These are phyloP conservation scores for Euwallacea similis DNA, from an alignment of 1,140 invertebrate species.

Conservation along the genomic window DNA sequence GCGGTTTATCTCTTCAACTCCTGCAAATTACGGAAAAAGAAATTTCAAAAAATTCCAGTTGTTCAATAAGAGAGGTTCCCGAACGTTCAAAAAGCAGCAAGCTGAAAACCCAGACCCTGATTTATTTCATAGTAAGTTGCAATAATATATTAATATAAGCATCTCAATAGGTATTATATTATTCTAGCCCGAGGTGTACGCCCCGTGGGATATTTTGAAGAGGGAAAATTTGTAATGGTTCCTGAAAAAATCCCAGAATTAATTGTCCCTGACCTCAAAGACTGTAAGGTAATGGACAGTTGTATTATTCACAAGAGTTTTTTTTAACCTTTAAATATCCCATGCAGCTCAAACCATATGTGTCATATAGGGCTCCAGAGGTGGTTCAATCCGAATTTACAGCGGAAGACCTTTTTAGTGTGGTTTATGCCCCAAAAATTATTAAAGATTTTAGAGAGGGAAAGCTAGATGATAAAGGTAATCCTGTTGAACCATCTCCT, in stretches of 20 bases:
- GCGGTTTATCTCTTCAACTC: conserved; percentile 64
- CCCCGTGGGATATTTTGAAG: conserved; percentile 43
- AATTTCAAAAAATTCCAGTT: conserved; percentile 79
- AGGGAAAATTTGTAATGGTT: conserved; percentile 65
- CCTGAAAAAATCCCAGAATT: conserved; percentile 92
- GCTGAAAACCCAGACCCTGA: conserved; percentile 60
- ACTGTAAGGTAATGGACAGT: conserved; percentile 60
- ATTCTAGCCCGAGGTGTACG: conserved; percentile 21
- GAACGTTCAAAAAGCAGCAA: conserved; percentile 65
- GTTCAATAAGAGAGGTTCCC: conserved; percentile 71
- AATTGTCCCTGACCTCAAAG: conserved; percentile 85
- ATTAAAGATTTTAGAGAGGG: conserved; percentile 72
- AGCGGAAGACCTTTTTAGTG: conserved; percentile 80
- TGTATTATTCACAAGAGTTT: not conserved
- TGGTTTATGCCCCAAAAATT: conserved; percentile 81
- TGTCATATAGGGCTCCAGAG: conserved; percentile 79
- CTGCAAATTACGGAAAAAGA: conserved; percentile 65
- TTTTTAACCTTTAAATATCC: conserved; percentile 12
- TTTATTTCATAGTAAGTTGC: conserved; percentile 61
- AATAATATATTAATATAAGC: conserved; percentile 14
- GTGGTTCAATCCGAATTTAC: conserved; percentile 80
- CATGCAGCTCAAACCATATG: conserved; percentile 87
- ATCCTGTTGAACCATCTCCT: conserved; percentile 69
- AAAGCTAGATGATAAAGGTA: conserved; percentile 70
- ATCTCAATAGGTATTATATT: not conserved